A percentile compares a stretch with the other conserved stretches of the same genome.
These are phyloP conservation scores for Pemphredon lugubris DNA, from an alignment of 2,888 invertebrate genomes.

Conservation along the genomic window DNA sequence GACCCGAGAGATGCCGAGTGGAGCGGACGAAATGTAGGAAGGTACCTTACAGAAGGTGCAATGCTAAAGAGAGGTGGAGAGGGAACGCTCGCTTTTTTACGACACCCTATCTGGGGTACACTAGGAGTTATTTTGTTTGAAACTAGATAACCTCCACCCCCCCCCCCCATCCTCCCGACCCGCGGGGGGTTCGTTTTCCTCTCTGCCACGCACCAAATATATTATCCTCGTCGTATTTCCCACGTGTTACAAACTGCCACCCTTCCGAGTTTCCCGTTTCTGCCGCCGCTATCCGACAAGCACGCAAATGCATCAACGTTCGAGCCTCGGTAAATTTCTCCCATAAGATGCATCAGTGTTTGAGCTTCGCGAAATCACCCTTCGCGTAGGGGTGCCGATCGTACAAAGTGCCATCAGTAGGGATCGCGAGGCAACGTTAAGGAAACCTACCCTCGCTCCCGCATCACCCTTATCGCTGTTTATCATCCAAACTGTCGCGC, in stretches of 20 bases:
- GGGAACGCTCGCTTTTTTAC: constrained; percentile 48
- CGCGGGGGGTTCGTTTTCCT: constrained; percentile 1
- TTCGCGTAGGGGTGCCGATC: neutral
- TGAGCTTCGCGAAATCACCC: neutral
- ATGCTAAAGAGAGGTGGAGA: constrained; percentile 1
- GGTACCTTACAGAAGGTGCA: constrained; percentile 15
- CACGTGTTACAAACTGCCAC: constrained; percentile 33
- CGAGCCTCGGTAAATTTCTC: neutral
- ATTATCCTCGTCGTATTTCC: constrained; percentile 20
- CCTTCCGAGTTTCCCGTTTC: neutral
- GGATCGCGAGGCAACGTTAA: constrained; percentile 8
- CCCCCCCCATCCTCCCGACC: neutral
- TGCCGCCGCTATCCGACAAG: neutral
- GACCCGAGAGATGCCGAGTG: constrained; percentile 9
- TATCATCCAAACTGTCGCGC: constrained; percentile 43
- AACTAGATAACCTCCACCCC: constrained; percentile 38
- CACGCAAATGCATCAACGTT: constrained; percentile 10
- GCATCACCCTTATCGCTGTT: constrained; percentile 21
- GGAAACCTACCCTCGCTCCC: constrained; percentile 12
- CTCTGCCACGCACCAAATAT: constrained; percentile 38
- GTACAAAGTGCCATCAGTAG: constrained; percentile 16
- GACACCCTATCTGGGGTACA: constrained; percentile 26
- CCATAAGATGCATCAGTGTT: neutral
- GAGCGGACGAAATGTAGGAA: constrained; percentile 49
- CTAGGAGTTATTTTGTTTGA: constrained; percentile 51